Evolutionary conservation across 2,888 invertebrate genomes (phyloP), one percentile per base, ranked within the genome.

Genomic region (Epinotia ramella): DNA sequence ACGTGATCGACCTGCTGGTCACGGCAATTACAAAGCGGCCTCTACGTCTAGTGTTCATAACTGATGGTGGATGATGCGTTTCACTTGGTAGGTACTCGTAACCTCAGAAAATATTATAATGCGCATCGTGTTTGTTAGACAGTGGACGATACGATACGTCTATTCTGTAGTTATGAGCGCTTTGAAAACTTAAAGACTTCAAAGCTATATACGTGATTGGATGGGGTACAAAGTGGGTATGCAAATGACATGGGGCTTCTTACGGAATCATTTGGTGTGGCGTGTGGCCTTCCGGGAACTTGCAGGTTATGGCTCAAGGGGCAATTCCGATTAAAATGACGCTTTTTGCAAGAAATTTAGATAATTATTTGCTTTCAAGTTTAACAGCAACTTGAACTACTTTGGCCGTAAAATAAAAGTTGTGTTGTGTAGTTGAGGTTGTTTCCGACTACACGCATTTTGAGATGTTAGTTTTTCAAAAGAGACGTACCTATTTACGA

Each of bases 231-330:
- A 88, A 87, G 84, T 81, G 83, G 83, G 83, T 84, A 91, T 90
- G 89, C 86, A 88, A 90, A 90, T 89, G 86, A 87, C 83, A 86
- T 83, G 83, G 81, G 80, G 87, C 87, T 88, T 84, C 87, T 82
- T 79, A 84, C 81, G 85, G 86, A 87, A 86, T 86, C 87, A 87
- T 87, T 86, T 86, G 81, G 82, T 78, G 78, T 80, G 81, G 79
- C 81, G 82, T 79, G 67, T 68, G 67, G 67, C 69, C 84, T 86
- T 87, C 83, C 80, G 76, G 84, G 86, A 84, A 88, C 80, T 77
- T 79, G 83, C 82, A 83, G 80, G 77, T 78, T 77, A 74, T 73
- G 77, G 77, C 76, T 69, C 16, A 59, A 69, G 44, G 44, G 59
- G 24, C 11, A 69, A 46, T 69, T 18, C 59, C 63, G 64, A 20